Evolutionary conservation across 2,888 invertebrate species (phyloP).

Genomic region (Hypercompe scribonia): DNA sequence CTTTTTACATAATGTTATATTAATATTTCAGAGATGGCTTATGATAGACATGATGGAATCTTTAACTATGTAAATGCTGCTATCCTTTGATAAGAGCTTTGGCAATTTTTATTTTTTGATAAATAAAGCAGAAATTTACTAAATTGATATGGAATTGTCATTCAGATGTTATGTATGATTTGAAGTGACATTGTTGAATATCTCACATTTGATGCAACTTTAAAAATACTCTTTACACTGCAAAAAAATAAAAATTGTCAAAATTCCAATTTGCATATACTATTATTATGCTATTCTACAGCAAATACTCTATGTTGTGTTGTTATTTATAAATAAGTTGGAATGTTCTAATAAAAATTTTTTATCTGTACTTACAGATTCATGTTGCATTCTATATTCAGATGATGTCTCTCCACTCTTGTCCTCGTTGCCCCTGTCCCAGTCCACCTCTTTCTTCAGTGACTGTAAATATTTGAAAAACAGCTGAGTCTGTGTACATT

Average conservation of each 20-base stretch:
- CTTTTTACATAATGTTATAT: too few species aligned
- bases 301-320: background rate
- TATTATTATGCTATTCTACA: background rate
- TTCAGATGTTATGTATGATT: background rate
- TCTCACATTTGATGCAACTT: background rate
- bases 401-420: conserved; percentile 92
- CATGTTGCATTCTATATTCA: conserved; percentile 93
- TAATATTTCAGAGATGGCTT: background rate
- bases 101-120: background rate
- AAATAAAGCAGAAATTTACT: background rate
- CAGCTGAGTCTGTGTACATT: background rate
- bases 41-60: background rate
- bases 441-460: conserved; percentile 95
- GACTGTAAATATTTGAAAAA: conserved; percentile 88
- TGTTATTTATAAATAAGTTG: background rate
- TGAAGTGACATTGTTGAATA: background rate
- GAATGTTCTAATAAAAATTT: background rate
- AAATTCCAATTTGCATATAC: background rate
- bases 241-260: background rate
- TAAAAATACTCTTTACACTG: background rate
- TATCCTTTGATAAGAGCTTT: too few species aligned
- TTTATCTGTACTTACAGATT: conserved; percentile 89
- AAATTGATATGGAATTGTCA: background rate
- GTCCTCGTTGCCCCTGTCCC: conserved; percentile 92
- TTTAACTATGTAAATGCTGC: background rate